Conservation (phyloP, 2,113 vertebrate genomes). For the Sphaerodactylus townsendi region DNA sequence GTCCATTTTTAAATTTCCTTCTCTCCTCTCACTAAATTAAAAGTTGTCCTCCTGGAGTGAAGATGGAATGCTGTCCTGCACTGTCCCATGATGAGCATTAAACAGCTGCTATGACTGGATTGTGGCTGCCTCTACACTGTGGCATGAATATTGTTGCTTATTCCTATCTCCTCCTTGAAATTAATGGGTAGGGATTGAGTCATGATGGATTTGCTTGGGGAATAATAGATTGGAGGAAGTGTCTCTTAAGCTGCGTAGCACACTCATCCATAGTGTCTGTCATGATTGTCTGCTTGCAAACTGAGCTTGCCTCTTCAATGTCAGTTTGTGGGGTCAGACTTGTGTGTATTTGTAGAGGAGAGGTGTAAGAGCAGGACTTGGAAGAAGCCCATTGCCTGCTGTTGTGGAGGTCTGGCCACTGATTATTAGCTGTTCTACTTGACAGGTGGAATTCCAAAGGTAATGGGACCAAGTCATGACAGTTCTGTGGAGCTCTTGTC, state of each 20-base stretch:
- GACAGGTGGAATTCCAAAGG: not conserved
- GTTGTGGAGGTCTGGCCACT: not conserved
- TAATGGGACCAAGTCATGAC: not conserved
- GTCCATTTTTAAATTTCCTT: too few relatives aligned
- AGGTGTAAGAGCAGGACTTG: too few relatives aligned
- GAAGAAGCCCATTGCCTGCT: not conserved
- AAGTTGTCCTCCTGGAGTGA: too few relatives aligned
- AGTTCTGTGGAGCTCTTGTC: not conserved
- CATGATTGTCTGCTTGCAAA: too few relatives aligned
- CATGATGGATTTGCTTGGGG: too few relatives aligned
- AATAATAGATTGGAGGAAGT: too few relatives aligned
- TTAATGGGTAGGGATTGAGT: too few relatives aligned
- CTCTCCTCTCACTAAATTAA: too few relatives aligned
- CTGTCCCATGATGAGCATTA: not conserved
- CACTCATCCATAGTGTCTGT: too few relatives aligned
- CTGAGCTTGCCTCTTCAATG: not conserved
- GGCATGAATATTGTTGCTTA: not conserved
- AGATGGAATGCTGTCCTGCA: not conserved
- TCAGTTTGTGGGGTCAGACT: not conserved
- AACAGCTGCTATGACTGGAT: not conserved
- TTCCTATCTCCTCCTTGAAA: not conserved
- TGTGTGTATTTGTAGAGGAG: not conserved
- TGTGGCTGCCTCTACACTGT: not conserved
- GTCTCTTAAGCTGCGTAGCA: too few relatives aligned
- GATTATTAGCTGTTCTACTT: not conserved